Evolutionary conservation across 1,140 invertebrate genomes (phyloP), one percentile per base, ranked within the genome.

Genomic region (Heliconius hermathena): DNA sequence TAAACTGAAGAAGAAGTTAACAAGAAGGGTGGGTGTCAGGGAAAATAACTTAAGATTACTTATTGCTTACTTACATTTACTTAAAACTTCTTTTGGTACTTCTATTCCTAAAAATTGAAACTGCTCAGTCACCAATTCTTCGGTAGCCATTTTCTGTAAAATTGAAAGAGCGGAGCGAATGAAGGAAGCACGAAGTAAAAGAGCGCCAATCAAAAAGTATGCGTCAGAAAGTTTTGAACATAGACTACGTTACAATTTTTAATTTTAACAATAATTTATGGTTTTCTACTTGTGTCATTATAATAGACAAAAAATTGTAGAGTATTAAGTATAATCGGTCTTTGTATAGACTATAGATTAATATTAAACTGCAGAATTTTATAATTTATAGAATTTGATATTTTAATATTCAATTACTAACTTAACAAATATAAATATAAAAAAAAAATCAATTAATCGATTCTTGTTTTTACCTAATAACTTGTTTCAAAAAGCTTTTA

Each of bases 41-140:
- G 36, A 81, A 76, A 79, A 36, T 57, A 74, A 74, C 22, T 73
- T 76, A 54, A 72, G 20, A 78, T 26, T 57, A 60, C 8, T 76
- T 81, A 49, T 81, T 78, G 57, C 20, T 74, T 88, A 94, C 93
- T 94, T 82, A 94, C 93, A 93, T 93, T 91, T 94, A 77, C 60
- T 77, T 84, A 93, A 85, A 80, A 93, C 90, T 89, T 93, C 91
- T 87, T 88, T 88, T 82, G 89, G 78, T 75, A 94, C 85, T 85
- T 93, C 91, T 88, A 95, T 91, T 81, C 93, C 93, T 82, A 94
- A 88, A 92, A 94, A 93, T 87, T 93, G 89, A 94, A 94, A 94
- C 88, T 94, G 94, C 93, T 95, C 93, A 90, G 92, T 94, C 93
- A 94, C 93, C 91, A 94, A 94, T 86, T 94, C 92, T 83, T 93